Base-by-base conservation (phyloP, 2,888 invertebrate species). In the Eupithecia dodoneata region DNA sequence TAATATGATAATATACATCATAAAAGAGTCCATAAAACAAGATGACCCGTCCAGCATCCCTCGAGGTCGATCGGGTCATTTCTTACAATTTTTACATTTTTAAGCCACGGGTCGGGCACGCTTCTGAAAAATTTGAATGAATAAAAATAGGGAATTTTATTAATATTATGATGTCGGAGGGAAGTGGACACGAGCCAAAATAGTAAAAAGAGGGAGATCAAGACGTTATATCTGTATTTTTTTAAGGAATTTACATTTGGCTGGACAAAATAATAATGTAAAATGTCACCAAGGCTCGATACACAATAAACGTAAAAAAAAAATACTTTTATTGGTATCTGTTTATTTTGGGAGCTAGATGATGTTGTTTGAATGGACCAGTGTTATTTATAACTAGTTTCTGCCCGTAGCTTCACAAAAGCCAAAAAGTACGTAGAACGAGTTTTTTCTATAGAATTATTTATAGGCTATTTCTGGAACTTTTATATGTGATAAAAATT, bases 91-190 rank as follows among this genome's bases (percentile, higher is more conserved):
- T 88, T 86, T 87, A 79, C 79, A 79, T 81, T 84, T 83, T 83
- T 84, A 81, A 47, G 80, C 78, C 82, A 82, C 89, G 87, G 85
- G 88, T 59, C 83, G 30, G 79, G 83, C 89, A 87, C 88, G 83
- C 87, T 86, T 83, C 76, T 81, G 74, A 79, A 65, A 73, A 78
- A 76, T 77, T 76, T 72, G 72, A 77, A 81, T 76, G 76, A 76
- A 80, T 80, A 78, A 77, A 76, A 80, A 80, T 75, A 75, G 76
- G 78, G 76, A 78, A 80, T 79, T 80, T 69, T 77, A 79, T 81
- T 79, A 77, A 81, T 73, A 80, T 80, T 71, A 79, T 74, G 71
- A 78, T 80, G 81, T 82, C 76, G 76, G 75, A 59, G 80, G 73
- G 78, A 81, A 80, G 72, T 79, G 79, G 82, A 81, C 84, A 82